These are phyloP conservation scores for Globodera rostochiensis DNA, from an alignment of 1,140 invertebrate genomes.

Conservation along the genomic window DNA sequence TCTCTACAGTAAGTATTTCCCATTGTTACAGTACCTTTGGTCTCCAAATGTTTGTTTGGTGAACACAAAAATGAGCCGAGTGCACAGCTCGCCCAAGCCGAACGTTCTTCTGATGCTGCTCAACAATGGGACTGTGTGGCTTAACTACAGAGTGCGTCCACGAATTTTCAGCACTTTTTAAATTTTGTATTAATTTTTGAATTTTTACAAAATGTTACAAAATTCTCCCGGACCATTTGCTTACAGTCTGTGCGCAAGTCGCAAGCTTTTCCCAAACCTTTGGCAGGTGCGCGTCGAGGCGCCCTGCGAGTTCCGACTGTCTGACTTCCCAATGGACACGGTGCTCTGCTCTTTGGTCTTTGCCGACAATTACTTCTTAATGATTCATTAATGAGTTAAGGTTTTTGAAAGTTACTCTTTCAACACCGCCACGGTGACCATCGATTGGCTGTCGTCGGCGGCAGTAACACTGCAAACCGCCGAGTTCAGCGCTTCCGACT, in stretches of 20 bases:
- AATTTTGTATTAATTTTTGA: neutral
- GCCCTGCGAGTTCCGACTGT: constrained; percentile 58
- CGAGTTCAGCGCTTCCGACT: constrained; percentile 58
- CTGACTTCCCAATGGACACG: constrained; percentile 61
- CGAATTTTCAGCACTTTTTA: no score
- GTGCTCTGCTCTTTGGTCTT: constrained; percentile 54
- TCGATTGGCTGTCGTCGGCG: constrained; percentile 57
- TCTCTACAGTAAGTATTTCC: constrained; percentile 22
- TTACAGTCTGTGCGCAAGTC: neutral
- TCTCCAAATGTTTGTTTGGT: constrained; percentile 64
- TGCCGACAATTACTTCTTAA: constrained; percentile 34
- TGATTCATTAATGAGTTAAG: constrained; percentile 33
- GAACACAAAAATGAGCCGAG: constrained; percentile 58
- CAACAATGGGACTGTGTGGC: constrained; percentile 62
- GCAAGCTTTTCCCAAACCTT: neutral
- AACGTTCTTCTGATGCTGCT: constrained; percentile 64
- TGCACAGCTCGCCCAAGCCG: constrained; percentile 61
- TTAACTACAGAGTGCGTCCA: constrained; percentile 59
- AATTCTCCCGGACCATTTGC: no score
- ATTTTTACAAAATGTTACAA: neutral
- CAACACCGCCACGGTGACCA: constrained; percentile 63
- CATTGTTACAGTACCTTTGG: constrained; percentile 55
- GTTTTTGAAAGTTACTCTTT: constrained; percentile 63
- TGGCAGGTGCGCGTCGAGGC: constrained; percentile 58
- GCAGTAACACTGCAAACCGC: constrained; percentile 53